Conservation (phyloP, 2,888 invertebrate species). For the Amaurobius ferox region DNA sequence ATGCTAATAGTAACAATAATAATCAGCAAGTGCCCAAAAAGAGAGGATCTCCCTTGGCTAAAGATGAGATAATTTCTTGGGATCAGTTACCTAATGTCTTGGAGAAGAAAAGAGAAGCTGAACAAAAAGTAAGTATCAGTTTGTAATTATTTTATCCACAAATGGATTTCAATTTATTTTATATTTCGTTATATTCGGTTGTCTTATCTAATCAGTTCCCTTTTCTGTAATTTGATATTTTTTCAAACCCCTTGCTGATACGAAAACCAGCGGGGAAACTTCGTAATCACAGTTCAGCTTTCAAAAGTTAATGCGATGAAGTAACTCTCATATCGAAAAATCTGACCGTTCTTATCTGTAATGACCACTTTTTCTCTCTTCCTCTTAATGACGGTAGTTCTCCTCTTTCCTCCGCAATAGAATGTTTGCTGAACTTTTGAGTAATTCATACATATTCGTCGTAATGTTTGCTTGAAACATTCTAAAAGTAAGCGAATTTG, state of each 20-base stretch:
- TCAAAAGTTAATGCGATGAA: neutral
- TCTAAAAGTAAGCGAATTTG: too few species aligned
- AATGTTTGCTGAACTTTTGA: too few species aligned
- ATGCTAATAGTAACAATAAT: neutral
- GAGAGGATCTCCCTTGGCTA: constrained; percentile 35
- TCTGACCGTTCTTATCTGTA: neutral
- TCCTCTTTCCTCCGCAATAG: too few species aligned
- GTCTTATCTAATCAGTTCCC: neutral
- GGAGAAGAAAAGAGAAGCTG: constrained; percentile 57
- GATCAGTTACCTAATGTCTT: constrained; percentile 55
- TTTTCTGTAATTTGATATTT: neutral
- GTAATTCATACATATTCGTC: too few species aligned
- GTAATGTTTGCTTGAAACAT: too few species aligned
- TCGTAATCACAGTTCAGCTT: neutral
- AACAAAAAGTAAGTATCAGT: constrained; percentile 26
- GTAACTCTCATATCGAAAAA: neutral
- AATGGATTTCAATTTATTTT: neutral
- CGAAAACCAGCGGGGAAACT: neutral
- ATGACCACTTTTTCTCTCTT: neutral
- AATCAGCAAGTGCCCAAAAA: constrained; percentile 11
- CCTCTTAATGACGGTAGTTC: neutral
- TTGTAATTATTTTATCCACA: neutral
- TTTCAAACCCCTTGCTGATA: neutral
- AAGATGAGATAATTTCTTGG: constrained; percentile 64
- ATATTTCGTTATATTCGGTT: neutral